These are phyloP conservation scores for Bujurquina vittata DNA, from an alignment of 2,113 vertebrate species.

Conservation along the genomic window DNA sequence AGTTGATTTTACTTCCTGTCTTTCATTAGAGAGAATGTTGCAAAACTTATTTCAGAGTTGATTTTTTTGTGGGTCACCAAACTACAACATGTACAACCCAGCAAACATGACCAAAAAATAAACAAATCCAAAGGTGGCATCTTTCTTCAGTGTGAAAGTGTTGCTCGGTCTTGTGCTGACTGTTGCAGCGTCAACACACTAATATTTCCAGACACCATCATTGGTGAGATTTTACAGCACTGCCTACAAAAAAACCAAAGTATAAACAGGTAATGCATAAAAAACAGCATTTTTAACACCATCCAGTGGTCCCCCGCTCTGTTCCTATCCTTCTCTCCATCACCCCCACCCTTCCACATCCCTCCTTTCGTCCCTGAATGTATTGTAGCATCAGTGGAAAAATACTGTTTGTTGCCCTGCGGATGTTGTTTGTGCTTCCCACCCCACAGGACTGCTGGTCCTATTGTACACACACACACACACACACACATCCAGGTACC, in stretches of 20 bases:
- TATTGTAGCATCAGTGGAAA: constrained; percentile 46
- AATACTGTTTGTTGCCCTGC: constrained; percentile 50
- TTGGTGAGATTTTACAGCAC: constrained; percentile 20
- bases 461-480: constrained; percentile 39
- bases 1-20: background rate
- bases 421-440: constrained; percentile 56
- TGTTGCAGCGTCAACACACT: constrained; percentile 11
- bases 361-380: constrained; percentile 16
- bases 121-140: background rate
- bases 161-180: background rate
- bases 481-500: constrained; percentile 12
- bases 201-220: constrained; percentile 27
- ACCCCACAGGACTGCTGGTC: constrained; percentile 43
- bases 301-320: background rate
- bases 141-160: background rate
- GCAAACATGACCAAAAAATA: background rate
- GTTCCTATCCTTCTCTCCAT: background rate
- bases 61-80: background rate
- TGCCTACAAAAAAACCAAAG: background rate
- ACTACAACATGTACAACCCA: background rate
- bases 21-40: background rate
- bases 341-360: background rate
- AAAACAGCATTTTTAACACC: constrained; percentile 35
- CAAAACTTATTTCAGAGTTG: background rate
- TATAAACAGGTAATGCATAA: constrained; percentile 2